Conservation (phyloP, 2,113 vertebrate genomes). For the Corythoichthys haematopterus region DNA sequence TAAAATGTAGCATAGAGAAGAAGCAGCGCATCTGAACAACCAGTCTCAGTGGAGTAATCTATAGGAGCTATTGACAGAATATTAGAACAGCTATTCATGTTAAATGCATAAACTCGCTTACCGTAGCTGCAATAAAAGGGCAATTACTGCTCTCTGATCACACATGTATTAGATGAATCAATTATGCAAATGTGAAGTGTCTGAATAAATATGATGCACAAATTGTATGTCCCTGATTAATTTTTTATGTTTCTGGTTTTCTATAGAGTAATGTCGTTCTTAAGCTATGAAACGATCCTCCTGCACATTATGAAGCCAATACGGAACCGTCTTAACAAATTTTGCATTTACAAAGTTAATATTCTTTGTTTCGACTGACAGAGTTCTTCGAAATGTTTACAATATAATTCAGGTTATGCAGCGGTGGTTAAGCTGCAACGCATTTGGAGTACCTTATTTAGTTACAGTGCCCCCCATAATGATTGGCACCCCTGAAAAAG, state of each 20-base stretch:
- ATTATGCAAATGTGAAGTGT: conserved; percentile 25
- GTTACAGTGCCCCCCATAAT: too few relatives aligned
- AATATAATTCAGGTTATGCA: not conserved
- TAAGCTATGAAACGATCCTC: not conserved
- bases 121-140: conserved; percentile 18
- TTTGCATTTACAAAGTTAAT: not conserved
- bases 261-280: not conserved
- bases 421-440: not conserved
- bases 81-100: conserved; percentile 19
- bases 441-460: not conserved
- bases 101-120: conserved; percentile 18
- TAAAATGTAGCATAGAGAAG: not conserved
- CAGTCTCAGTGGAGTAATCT: conserved; percentile 15
- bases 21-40: conserved; percentile 15
- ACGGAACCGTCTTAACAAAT: not conserved
- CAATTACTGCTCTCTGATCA: conserved; percentile 19
- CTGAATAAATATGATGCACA: conserved; percentile 17
- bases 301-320: not conserved
- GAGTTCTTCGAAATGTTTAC: not conserved
- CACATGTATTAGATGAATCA: conserved; percentile 28
- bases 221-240: conserved; percentile 18
- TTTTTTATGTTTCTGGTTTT: conserved; percentile 4
- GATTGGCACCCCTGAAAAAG: too few relatives aligned
- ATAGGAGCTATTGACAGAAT: conserved; percentile 16
- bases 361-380: not conserved